Evolutionary conservation across 2,888 invertebrate genomes (phyloP).

Genomic region (Caradrina kadenii): DNA sequence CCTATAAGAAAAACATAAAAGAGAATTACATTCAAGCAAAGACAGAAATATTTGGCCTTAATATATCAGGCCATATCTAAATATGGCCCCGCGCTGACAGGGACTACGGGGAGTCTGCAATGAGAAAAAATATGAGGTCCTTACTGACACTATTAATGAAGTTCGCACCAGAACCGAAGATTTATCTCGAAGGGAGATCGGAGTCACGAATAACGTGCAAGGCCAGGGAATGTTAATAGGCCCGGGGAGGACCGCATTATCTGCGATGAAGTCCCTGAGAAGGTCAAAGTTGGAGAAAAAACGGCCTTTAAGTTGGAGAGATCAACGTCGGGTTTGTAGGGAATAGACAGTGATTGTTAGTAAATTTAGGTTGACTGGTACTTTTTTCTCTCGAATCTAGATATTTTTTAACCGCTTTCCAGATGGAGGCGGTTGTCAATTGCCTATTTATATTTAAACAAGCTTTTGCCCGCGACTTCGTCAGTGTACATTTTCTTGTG

Average conservation of each 20-base stretch:
- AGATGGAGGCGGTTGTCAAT: too few relatives aligned
- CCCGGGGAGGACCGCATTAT: conserved; percentile 57
- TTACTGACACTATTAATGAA: conserved; percentile 59
- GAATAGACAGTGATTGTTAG: background rate
- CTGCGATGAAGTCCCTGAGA: conserved; percentile 33
- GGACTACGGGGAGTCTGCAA: conserved; percentile 11
- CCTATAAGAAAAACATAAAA: background rate
- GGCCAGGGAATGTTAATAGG: conserved; percentile 66
- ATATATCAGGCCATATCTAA: conserved; percentile 30
- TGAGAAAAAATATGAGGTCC: conserved; percentile 50
- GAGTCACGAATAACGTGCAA: conserved; percentile 58
- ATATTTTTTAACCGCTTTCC: too few relatives aligned
- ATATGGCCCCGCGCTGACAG: conserved; percentile 11
- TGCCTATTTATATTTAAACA: too few relatives aligned
- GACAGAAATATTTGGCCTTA: background rate
- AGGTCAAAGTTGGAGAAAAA: conserved; percentile 28
- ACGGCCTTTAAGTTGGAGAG: background rate
- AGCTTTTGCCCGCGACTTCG: too few relatives aligned
- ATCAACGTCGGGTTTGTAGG: background rate
- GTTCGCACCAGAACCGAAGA: conserved; percentile 51
- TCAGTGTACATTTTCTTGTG: too few relatives aligned
- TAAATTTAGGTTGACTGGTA: background rate
- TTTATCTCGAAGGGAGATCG: conserved; percentile 59
- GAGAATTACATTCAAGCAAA: background rate
- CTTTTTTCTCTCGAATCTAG: background rate